Base-by-base conservation (phyloP, 1,140 invertebrate genomes). In the Periplaneta americana region DNA sequence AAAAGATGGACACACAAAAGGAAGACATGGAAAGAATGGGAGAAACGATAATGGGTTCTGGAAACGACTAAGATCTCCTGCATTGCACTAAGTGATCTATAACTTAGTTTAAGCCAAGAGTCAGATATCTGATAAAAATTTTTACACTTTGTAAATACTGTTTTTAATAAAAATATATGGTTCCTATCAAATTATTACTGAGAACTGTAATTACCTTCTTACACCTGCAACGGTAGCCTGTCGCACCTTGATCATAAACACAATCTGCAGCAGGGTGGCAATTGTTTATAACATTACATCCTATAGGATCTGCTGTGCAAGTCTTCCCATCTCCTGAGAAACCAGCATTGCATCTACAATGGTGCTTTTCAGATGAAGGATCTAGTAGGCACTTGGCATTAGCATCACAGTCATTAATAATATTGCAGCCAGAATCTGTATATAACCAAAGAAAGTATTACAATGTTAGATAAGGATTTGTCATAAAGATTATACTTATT, bases 191-290 rank as follows among this genome's bases (percentile, higher is more conserved):
- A 57, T 15, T 57, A 57, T 15, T 57, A 15, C 22, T 57, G 39
- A 11, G 9, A n/a, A 4, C 17, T 18, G 48, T 57, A 57, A 17
- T 76, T 31, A 80, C 79, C 33, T 80, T 48, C 17, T 48, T 74
- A 84, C 92, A 93, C 79, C 89, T 85, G 84, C 92, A 93, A 17
- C 86, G 86, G 83, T 90, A 92, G 80, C 88, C 89, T 85, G 89
- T 66, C 80, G 91, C 87, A n/a, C 22, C 35, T 48, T 79, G n/a
- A 80, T 93, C 91, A 84, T 93, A 95, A 0, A 92, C 89, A 87
- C 98, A 99, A 39, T 94, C 90, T n/a, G 96, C 97, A 86, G 97
- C 93, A 8, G 87, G 84, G 79, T 93, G 93, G 87, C 98, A 99
- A 87, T 97, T 96, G 85, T 96, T 93, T 0, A 94, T 86, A 8